Percentiles rank a stretch among this genome's conserved stretches.
Conservation (phyloP, 64 coral and sea anemone species). For the Hydrozoanthus tunicans region DNA sequence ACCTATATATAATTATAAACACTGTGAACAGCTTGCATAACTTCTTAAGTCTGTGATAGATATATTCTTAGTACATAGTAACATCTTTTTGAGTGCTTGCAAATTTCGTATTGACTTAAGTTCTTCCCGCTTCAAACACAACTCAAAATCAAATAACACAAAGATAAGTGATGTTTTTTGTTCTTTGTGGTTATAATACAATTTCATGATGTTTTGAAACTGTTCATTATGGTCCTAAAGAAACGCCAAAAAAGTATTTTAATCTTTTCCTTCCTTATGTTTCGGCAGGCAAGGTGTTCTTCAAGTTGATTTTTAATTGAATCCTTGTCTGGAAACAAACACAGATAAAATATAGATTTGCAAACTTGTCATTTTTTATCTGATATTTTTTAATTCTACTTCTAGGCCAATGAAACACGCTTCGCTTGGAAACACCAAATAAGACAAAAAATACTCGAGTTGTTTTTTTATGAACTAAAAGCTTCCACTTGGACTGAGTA, state of each 20-base stretch:
- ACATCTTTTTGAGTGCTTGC: too few relatives aligned
- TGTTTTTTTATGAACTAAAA: not conserved
- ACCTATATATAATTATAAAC: too few relatives aligned
- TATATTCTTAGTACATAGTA: too few relatives aligned
- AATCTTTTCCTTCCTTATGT: not conserved
- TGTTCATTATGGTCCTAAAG: not conserved
- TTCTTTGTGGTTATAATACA: not conserved
- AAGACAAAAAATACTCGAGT: not conserved
- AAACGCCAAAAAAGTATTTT: not conserved
- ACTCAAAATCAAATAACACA: not conserved
- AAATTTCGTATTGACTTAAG: not conserved
- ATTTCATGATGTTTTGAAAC: slow-evolving; percentile 30
- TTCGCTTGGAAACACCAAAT: not conserved
- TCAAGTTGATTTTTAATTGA: not conserved
- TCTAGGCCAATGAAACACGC: slow-evolving; percentile 1
- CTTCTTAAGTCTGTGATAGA: too few relatives aligned
- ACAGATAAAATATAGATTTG: slow-evolving; percentile 31
- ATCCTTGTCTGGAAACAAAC: slow-evolving; percentile 32
- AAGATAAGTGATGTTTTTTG: not conserved
- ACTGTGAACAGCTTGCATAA: too few relatives aligned
- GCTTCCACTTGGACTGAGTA: not conserved
- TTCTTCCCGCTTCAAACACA: not conserved
- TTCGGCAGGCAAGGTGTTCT: not conserved
- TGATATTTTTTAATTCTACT: not conserved
- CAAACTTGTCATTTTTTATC: not conserved